These are phyloP conservation scores for Cephalopachus bancanus DNA, from an alignment of 2,797 vertebrate genomes.

Conservation along the genomic window DNA sequence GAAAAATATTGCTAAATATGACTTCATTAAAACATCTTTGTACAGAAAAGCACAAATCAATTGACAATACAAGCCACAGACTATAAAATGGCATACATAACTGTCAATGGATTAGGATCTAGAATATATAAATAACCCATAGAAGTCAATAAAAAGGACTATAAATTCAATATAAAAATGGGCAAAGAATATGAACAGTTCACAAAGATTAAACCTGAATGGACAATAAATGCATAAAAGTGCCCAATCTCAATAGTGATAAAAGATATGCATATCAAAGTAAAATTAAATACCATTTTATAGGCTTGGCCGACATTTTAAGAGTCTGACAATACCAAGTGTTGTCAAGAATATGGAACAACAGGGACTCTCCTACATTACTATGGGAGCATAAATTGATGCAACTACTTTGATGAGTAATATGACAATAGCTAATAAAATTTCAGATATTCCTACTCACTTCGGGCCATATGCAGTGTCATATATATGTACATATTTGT, in stretches of 20 bases:
- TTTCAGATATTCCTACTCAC: background rate
- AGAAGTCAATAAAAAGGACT: background rate
- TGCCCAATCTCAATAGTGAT: too few relatives aligned
- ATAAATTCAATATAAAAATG: background rate
- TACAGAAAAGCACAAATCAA: background rate
- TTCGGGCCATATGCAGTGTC: background rate
- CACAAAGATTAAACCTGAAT: background rate
- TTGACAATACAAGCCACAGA: background rate
- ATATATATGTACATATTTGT: background rate
- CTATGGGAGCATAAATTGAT: background rate
- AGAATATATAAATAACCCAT: background rate
- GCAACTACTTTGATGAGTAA: background rate
- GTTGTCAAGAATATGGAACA: too few relatives aligned
- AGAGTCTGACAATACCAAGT: too few relatives aligned
- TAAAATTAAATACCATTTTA: too few relatives aligned
- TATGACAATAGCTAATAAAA: background rate
- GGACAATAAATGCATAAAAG: background rate
- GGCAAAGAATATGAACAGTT: background rate
- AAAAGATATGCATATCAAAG: too few relatives aligned
- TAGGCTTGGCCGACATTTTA: too few relatives aligned
- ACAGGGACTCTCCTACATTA: background rate
- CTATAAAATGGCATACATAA: background rate
- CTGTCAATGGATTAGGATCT: background rate
- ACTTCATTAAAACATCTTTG: background rate
- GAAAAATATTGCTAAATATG: background rate